phyloP scores from a whole-genome alignment of 2,888 invertebrate species.

The Harpalus rubripes region DNA sequence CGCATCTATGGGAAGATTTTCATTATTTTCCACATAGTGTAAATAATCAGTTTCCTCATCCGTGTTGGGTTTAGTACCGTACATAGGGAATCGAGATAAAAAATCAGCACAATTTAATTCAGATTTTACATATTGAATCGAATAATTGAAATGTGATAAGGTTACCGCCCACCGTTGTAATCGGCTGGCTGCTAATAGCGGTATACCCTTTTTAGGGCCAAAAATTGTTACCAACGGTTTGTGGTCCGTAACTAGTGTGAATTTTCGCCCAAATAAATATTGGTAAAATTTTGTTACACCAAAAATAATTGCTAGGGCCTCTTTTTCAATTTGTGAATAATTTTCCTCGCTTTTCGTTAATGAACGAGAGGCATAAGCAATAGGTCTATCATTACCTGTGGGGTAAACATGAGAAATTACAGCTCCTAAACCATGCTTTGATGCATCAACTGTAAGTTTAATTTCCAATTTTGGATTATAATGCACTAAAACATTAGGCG shows the following conservation, averaged over 20 bases:
- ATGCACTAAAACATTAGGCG: conserved; percentile 64
- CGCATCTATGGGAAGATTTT: conserved; percentile 20
- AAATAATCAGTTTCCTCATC: conserved; percentile 26
- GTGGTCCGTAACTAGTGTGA: conserved; percentile 22
- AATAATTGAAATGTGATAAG: conserved; percentile 69
- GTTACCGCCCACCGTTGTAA: conserved; percentile 34
- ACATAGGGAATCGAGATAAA: conserved; percentile 68
- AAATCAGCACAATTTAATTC: conserved; percentile 69
- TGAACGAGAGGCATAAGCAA: conserved; percentile 14
- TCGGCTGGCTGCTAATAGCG: conserved; percentile 1
- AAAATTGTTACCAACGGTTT: conserved; percentile 23
- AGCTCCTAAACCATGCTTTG: conserved; percentile 4
- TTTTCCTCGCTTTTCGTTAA: conserved; percentile 5
- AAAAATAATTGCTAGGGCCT: conserved; percentile 1
- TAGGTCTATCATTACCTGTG: conserved; percentile 13
- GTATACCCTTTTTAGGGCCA: conserved; percentile 48
- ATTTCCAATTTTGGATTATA: conserved; percentile 25
- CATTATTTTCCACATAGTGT: conserved; percentile 39
- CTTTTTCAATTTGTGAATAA: conserved; percentile 37
- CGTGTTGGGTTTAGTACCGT: conserved; percentile 49
- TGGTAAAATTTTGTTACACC: conserved; percentile 27
- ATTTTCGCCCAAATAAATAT: conserved; percentile 44
- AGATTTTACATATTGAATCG: conserved; percentile 69
- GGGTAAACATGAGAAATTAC: conserved; percentile 17
- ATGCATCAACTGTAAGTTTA: conserved; percentile 23